These are phyloP conservation scores for Petrophora chlorosata DNA, from an alignment of 2,888 invertebrate genomes.

Conservation along the genomic window DNA sequence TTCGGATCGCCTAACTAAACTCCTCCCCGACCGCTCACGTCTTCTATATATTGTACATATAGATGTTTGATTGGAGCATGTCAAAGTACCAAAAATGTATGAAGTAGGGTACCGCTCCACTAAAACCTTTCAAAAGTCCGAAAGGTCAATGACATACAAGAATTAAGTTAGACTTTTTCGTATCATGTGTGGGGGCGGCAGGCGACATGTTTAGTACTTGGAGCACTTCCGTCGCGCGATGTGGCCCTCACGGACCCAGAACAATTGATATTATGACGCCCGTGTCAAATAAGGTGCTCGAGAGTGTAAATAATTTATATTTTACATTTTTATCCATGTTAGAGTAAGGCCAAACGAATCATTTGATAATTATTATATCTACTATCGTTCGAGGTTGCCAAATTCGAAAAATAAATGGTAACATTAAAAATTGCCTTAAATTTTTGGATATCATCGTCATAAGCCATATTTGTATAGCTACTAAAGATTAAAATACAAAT, in stretches of 20 bases:
- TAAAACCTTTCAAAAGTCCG: too few species aligned
- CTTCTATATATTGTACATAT: too few species aligned
- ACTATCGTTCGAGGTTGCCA: conserved; percentile 37
- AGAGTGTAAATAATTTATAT: conserved; percentile 68
- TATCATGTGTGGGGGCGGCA: too few species aligned
- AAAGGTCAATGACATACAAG: too few species aligned
- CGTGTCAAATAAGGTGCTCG: conserved; percentile 79
- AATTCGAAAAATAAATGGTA: conserved; percentile 18
- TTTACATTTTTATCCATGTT: conserved; percentile 60
- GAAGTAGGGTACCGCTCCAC: too few species aligned
- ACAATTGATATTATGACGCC: conserved; percentile 62
- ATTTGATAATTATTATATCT: conserved; percentile 16
- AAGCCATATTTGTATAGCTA: conserved; percentile 30
- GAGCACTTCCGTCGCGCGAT: too few species aligned
- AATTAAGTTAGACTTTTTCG: too few species aligned
- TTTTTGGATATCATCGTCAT: conserved; percentile 16
- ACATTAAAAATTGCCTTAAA: conserved; percentile 28
- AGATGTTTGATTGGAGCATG: too few species aligned
- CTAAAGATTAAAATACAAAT: conserved; percentile 27
- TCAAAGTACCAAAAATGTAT: too few species aligned
- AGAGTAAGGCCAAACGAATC: conserved; percentile 56
- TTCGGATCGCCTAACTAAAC: too few species aligned
- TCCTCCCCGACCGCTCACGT: too few species aligned
- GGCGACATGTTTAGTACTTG: too few species aligned
- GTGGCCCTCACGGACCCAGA: conserved; percentile 61